Evolutionary conservation across 2,113 vertebrate species (phyloP).

Genomic region (Cygnus atratus): DNA sequence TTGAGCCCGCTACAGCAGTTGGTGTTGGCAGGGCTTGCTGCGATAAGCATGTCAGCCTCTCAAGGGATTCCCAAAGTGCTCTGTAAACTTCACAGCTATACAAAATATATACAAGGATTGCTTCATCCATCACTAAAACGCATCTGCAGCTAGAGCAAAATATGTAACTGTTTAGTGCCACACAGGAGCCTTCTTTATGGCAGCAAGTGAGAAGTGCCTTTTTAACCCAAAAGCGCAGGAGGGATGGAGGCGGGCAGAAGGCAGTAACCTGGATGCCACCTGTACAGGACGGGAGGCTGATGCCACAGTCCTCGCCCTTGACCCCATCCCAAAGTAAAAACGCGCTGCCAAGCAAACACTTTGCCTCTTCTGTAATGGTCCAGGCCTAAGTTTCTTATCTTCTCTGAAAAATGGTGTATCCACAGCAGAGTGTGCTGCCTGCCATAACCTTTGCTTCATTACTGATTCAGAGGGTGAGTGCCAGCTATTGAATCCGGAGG

Average conservation of each 20-base stretch:
- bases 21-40: neutral
- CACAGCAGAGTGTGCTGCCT: neutral
- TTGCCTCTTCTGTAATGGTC: neutral
- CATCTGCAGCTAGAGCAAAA: neutral
- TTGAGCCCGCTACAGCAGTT: neutral
- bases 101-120: neutral
- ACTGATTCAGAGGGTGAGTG: neutral
- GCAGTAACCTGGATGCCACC: neutral
- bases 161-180: neutral
- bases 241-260: neutral
- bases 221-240: neutral
- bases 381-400: neutral
- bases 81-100: neutral
- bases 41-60: neutral
- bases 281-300: neutral
- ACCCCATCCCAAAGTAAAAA: neutral
- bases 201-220: neutral
- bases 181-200: rapidly evolving
- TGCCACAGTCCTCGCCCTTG: neutral
- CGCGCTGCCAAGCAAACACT: neutral
- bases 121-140: neutral
- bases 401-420: neutral
- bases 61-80: neutral
- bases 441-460: neutral
- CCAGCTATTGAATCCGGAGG: constrained; percentile 15